Percentiles rank a stretch among this genome's conserved stretches.
Evolutionary conservation across 2,113 vertebrate genomes (phyloP).

Genomic region (Burhinus oedicnemus): DNA sequence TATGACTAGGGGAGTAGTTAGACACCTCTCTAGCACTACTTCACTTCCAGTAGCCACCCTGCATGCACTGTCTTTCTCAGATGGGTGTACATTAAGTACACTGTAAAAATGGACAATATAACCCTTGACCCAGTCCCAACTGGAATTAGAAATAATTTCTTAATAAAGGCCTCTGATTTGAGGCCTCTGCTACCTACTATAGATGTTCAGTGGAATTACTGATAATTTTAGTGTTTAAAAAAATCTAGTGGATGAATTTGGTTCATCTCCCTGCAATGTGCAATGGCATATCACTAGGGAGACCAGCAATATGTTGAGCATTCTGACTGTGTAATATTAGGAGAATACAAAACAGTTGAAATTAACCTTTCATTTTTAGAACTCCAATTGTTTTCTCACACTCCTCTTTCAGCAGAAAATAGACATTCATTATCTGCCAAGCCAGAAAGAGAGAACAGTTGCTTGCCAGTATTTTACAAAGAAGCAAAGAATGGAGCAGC

Average conservation of each 20-base stretch:
- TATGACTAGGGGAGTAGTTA: neutral
- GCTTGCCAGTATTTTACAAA: neutral
- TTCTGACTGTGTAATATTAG: neutral
- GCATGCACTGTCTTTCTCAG: neutral
- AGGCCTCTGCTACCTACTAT: neutral
- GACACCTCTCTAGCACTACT: neutral
- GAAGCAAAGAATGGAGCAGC: neutral
- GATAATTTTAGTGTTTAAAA: neutral
- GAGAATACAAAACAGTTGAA: neutral
- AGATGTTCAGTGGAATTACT: neutral
- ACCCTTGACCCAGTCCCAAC: neutral
- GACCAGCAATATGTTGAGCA: neutral
- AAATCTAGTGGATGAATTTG: neutral
- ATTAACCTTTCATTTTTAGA: neutral
- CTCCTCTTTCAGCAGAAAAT: neutral
- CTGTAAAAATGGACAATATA: neutral
- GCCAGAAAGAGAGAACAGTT: neutral
- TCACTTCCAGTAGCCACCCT: neutral
- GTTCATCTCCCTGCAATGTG: neutral
- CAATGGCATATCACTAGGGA: neutral
- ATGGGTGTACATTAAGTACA: neutral
- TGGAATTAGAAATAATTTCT: neutral
- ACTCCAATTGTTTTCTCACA: neutral
- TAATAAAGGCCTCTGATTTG: neutral
- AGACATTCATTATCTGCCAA: neutral